Conservation (phyloP, 2,797 vertebrate species). For the Lepidocolaptes lacrymiger region DNA sequence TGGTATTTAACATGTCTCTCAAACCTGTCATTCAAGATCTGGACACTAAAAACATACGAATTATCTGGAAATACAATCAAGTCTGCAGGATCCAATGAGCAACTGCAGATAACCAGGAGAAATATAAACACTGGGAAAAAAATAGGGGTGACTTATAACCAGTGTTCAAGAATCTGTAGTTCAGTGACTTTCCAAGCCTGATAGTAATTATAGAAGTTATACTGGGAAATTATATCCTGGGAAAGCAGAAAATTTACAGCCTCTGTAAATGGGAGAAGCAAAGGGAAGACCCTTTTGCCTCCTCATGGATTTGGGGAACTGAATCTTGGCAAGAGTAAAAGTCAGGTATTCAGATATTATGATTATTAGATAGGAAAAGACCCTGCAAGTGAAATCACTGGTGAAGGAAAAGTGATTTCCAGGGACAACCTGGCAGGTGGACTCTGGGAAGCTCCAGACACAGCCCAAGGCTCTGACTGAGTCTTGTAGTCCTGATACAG, state of each 20-base stretch:
- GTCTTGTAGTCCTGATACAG: too few species aligned
- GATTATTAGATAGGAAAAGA: not conserved
- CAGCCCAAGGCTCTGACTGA: not conserved
- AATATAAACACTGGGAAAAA: rapidly evolving
- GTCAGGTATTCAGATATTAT: not conserved
- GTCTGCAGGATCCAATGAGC: not conserved
- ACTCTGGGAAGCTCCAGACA: not conserved
- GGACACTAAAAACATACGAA: not conserved
- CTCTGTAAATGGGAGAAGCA: not conserved
- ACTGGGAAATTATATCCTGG: not conserved
- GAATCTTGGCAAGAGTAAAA: not conserved
- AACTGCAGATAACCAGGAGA: not conserved
- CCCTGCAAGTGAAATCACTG: not conserved
- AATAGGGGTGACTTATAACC: not conserved
- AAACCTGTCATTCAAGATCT: not conserved
- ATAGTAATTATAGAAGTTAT: not conserved
- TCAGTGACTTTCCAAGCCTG: not conserved
- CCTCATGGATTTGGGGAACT: rapidly evolving
- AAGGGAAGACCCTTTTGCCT: not conserved
- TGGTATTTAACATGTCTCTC: not conserved
- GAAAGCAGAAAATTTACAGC: not conserved
- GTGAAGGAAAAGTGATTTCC: not conserved
- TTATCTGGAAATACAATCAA: not conserved
- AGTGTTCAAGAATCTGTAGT: not conserved
- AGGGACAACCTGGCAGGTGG: not conserved